Base-by-base conservation (phyloP, 2,888 invertebrate genomes). In the Coremacera marginata region DNA sequence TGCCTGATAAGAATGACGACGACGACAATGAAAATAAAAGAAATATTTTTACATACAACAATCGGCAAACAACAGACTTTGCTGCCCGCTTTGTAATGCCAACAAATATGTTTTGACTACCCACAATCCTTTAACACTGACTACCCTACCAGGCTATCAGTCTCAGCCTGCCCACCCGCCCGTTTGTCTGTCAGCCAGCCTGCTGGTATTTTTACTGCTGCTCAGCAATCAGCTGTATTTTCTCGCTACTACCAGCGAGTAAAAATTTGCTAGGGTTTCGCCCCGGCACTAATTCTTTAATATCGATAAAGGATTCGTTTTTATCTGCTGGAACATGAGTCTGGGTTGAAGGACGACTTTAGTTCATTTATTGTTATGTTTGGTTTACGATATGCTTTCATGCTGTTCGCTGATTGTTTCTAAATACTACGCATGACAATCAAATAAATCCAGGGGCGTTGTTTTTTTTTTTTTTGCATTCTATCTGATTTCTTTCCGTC, bases 1-100 rank as follows among this genome's bases (percentile, higher is more conserved):
- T 49, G 49, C 49, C 51, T 51, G 68, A 68, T 68, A 68, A 68
- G 68, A 49, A 49, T 27, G 5, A 49, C 63, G 34, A 63, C 63
- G n/a, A 27, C 34, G 44, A 44, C 14, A 2, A 14, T 14, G 44
- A 14, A 34, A 27, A 34, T 34, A 31, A 11, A 44, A 63, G 63
- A n/a, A 63, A 63, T 63, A 27, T 63, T 63, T 63, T 63, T 63
- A 34, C 63, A 63, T 63, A 63, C 34, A 34, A 63, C 31, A 34
- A 19, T n/a, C 34, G 16, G 14, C 44, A 44, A 44, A 44, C 44
- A 44, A 44, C 44, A 60, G 25, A 5, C 14, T 60, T 60, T 27
- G 1, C 60, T 9, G 22, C n/a, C 60, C 8, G 14, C 31, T 31
- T 31, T 31, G 27, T 9, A 3, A n/a, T 16, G 16, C 34, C 34